phyloP scores from a whole-genome alignment of 1,140 invertebrate genomes.

The Coelopa frigida region DNA sequence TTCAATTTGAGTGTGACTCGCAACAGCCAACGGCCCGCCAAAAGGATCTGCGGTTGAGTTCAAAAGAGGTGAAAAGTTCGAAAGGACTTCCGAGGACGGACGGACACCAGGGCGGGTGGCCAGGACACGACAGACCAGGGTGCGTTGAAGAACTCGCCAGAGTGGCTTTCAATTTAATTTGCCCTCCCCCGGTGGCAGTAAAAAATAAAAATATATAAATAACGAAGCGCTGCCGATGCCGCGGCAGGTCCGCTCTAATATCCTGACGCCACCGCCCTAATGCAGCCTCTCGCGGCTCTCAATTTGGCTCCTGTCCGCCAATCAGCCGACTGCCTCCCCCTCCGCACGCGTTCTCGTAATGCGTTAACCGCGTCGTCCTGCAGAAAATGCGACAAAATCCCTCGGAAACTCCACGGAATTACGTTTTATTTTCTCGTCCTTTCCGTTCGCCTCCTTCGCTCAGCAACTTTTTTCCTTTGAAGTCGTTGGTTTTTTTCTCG shows the following conservation, averaged over 20 bases:
- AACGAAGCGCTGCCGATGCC: neutral
- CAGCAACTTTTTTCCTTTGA: slow-evolving; percentile 37
- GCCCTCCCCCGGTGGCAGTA: neutral
- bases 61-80: neutral
- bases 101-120: neutral
- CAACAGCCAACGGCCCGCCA: no score
- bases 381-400: neutral
- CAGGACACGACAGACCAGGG: neutral
- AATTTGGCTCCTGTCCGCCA: no score
- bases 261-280: no score
- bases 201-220: neutral
- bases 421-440: no score
- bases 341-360: neutral
- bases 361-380: neutral
- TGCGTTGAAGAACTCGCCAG: neutral
- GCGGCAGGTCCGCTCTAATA: no score
- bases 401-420: slow-evolving; percentile 19
- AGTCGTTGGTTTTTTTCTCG: slow-evolving; percentile 21
- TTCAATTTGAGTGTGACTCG: neutral
- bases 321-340: no score
- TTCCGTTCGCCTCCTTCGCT: no score
- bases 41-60: no score
- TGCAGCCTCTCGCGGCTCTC: no score
- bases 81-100: neutral
- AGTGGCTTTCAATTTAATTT: neutral